Evolutionary conservation across 2,888 invertebrate genomes (phyloP).

Genomic region (Plebejus anna): DNA sequence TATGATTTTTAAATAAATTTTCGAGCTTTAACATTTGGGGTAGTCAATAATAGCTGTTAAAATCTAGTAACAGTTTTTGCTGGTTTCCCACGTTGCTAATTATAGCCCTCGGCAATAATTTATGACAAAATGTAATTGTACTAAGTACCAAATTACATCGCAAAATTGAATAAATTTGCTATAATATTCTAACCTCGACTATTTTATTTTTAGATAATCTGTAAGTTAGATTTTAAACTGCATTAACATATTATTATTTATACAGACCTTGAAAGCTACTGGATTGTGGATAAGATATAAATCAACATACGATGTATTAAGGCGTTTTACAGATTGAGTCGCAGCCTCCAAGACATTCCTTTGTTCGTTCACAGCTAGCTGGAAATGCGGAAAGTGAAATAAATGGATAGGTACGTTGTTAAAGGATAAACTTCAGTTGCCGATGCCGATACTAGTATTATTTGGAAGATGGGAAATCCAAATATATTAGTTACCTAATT

Average conservation of each 20-base stretch:
- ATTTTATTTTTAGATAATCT: neutral
- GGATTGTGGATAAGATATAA: slow-evolving; percentile 79
- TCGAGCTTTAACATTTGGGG: neutral
- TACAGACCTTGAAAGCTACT: slow-evolving; percentile 55
- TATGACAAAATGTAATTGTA: too few relatives aligned
- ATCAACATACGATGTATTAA: slow-evolving; percentile 77
- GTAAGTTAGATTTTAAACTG: neutral
- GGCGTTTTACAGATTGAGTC: slow-evolving; percentile 59
- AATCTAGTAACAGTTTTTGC: too few relatives aligned
- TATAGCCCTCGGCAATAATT: neutral
- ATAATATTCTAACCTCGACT: neutral
- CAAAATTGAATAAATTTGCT: neutral
- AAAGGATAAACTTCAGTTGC: too few relatives aligned
- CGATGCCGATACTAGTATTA: neutral
- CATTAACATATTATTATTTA: too few relatives aligned
- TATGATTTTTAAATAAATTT: neutral
- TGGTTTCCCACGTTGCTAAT: neutral
- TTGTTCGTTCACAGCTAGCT: slow-evolving; percentile 55
- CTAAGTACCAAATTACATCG: neutral
- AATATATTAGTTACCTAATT: neutral
- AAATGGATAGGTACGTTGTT: neutral
- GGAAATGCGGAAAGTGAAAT: slow-evolving; percentile 38
- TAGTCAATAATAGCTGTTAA: neutral
- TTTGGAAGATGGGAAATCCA: neutral
- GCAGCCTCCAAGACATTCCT: slow-evolving; percentile 53